These are phyloP conservation scores for Lagodon rhomboides DNA, from an alignment of 2,797 vertebrate species.

Conservation along the genomic window DNA sequence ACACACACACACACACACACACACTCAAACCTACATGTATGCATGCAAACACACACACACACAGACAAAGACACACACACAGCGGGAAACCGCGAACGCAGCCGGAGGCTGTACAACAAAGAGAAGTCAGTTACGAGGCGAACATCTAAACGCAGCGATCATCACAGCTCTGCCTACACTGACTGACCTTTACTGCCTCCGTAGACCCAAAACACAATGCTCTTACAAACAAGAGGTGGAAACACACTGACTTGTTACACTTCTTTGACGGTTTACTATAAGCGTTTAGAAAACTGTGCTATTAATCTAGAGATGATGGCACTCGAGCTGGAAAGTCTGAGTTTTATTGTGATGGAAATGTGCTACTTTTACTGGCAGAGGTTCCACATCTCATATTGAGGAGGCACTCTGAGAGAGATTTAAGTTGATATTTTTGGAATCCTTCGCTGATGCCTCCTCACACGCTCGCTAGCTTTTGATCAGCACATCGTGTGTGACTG, in stretches of 20 bases:
- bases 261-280: background rate
- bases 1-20: slow-evolving; percentile 22
- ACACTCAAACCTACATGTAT: slow-evolving; percentile 22
- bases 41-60: slow-evolving; percentile 36
- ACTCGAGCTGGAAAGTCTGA: background rate
- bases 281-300: background rate
- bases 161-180: slow-evolving; percentile 66
- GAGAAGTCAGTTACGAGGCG: slow-evolving; percentile 51
- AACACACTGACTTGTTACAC: background rate
- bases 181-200: slow-evolving; percentile 68
- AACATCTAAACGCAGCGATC: slow-evolving; percentile 67
- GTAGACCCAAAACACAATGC: slow-evolving; percentile 48
- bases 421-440: background rate
- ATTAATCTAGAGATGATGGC: background rate
- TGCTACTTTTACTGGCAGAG: background rate
- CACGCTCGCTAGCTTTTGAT: background rate
- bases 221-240: slow-evolving; percentile 30
- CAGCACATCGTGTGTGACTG: background rate
- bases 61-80: slow-evolving; percentile 27
- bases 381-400: slow-evolving; percentile 9
- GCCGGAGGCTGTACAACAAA: slow-evolving; percentile 68
- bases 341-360: background rate
- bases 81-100: slow-evolving; percentile 13
- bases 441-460: background rate
- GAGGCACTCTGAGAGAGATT: background rate